Evolutionary conservation across 1,140 invertebrate species (phyloP).

Genomic region (Pseudomyrmex sp.): DNA sequence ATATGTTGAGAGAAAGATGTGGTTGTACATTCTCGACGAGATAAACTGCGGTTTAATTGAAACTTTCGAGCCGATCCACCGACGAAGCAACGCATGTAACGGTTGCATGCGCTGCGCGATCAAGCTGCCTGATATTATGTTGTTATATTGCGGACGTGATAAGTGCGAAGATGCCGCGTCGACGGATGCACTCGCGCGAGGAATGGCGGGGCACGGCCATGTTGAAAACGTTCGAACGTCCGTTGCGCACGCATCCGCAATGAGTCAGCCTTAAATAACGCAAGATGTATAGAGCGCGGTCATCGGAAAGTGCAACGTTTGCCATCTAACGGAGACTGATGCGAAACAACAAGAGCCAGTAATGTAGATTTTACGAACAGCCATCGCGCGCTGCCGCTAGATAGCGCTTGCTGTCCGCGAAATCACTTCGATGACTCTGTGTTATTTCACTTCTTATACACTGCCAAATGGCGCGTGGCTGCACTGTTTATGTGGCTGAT

Average conservation of each 20-base stretch:
- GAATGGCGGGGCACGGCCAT: slow-evolving; percentile 64
- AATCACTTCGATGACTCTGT: too few species aligned
- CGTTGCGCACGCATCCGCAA: slow-evolving; percentile 74
- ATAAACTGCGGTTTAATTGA: not conserved
- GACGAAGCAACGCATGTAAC: too few species aligned
- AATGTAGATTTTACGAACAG: too few species aligned
- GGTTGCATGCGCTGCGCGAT: not conserved
- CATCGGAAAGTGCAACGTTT: too few species aligned
- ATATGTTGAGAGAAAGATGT: slow-evolving; percentile 27
- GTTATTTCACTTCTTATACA: too few species aligned
- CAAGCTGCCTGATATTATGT: not conserved
- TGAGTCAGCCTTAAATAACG: slow-evolving; percentile 63
- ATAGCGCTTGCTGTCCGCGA: too few species aligned
- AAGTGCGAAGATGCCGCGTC: not conserved
- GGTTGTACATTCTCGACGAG: slow-evolving; percentile 52
- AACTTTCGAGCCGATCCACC: not conserved
- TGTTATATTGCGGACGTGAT: not conserved
- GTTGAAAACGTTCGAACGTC: slow-evolving; percentile 77
- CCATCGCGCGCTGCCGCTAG: too few species aligned
- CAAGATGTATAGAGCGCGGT: not conserved
- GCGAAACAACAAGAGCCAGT: too few species aligned
- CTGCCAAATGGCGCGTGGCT: too few species aligned
- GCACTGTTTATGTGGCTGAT: too few species aligned
- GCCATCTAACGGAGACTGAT: too few species aligned
- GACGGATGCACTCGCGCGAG: slow-evolving; percentile 40